phyloP scores from a whole-genome alignment of 2,888 invertebrate species.

The Coremacera marginata region DNA sequence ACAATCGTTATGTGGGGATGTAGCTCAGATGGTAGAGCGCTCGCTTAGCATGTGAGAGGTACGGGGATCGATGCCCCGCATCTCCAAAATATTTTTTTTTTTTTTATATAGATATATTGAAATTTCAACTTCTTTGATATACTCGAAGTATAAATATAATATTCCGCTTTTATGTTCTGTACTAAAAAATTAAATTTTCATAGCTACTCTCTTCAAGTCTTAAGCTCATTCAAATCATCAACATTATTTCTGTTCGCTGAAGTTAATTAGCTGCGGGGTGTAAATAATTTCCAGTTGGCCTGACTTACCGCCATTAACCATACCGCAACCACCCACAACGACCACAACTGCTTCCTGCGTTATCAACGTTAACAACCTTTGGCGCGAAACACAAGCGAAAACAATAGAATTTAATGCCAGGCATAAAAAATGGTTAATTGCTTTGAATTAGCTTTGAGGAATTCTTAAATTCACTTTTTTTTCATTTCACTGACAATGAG shows the following conservation, averaged over 20 bases:
- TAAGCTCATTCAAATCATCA: conserved; percentile 70
- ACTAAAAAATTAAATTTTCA: neutral
- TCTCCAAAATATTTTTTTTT: conserved; percentile 59
- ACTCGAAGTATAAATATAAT: neutral
- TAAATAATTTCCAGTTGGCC: conserved; percentile 32
- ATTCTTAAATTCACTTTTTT: conserved; percentile 22
- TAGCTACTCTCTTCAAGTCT: neutral
- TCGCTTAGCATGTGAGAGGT: conserved; percentile 67
- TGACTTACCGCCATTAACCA: conserved; percentile 2
- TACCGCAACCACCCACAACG: neutral
- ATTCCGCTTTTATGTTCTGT: neutral
- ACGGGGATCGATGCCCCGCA: conserved; percentile 67
- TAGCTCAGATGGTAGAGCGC: conserved; percentile 70
- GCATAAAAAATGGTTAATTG: conserved; percentile 31
- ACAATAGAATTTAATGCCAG: conserved; percentile 44
- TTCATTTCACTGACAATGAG: conserved; percentile 14
- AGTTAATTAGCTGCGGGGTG: conserved; percentile 33
- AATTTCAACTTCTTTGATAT: neutral
- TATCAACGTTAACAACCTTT: conserved; percentile 49
- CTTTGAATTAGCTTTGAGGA: conserved; percentile 18
- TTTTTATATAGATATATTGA: conserved; percentile 45
- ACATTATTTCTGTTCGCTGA: conserved; percentile 1
- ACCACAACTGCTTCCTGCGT: conserved; percentile 56
- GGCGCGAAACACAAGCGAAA: conserved; percentile 38
- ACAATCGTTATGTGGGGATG: conserved; percentile 60